Percentiles rank a stretch among this genome's conserved stretches.
Conservation (phyloP, 2,113 vertebrate genomes). For the Trochalopteron elliotii region DNA sequence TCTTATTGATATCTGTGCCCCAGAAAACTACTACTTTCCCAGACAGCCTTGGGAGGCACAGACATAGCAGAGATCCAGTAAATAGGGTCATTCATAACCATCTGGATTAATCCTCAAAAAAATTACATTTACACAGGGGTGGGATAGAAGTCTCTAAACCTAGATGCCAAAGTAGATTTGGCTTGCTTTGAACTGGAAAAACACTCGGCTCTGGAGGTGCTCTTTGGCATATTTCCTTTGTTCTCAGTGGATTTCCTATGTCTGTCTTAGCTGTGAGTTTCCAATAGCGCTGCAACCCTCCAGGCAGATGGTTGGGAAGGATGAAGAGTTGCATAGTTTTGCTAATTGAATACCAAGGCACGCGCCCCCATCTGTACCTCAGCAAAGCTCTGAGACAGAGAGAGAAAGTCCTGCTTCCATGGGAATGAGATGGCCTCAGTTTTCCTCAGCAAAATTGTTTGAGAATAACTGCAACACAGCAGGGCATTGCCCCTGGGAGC, state of each 20-base stretch:
- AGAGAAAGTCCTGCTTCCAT: not conserved
- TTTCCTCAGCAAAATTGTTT: not conserved
- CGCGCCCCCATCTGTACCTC: not conserved
- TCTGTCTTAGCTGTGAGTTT: not conserved
- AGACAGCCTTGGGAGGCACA: not conserved
- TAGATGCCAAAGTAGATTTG: not conserved
- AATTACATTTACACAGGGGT: not conserved
- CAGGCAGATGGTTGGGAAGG: not conserved
- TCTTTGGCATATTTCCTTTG: not conserved
- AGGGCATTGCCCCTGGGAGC: not conserved
- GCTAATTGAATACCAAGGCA: not conserved
- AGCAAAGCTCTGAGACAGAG: not conserved
- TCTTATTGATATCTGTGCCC: not conserved
- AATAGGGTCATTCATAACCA: not conserved
- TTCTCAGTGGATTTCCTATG: constrained; percentile 20
- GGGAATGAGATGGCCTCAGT: not conserved
- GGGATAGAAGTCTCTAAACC: not conserved
- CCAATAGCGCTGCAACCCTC: not conserved
- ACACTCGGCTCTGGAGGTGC: not conserved
- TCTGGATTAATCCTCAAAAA: not conserved
- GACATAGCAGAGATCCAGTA: not conserved
- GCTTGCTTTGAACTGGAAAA: not conserved
- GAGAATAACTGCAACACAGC: not conserved
- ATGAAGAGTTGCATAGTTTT: not conserved
- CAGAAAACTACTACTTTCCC: not conserved